These are phyloP conservation scores for Glyphotaelius pellucidus DNA, from an alignment of 2,888 invertebrate species.

Conservation along the genomic window DNA sequence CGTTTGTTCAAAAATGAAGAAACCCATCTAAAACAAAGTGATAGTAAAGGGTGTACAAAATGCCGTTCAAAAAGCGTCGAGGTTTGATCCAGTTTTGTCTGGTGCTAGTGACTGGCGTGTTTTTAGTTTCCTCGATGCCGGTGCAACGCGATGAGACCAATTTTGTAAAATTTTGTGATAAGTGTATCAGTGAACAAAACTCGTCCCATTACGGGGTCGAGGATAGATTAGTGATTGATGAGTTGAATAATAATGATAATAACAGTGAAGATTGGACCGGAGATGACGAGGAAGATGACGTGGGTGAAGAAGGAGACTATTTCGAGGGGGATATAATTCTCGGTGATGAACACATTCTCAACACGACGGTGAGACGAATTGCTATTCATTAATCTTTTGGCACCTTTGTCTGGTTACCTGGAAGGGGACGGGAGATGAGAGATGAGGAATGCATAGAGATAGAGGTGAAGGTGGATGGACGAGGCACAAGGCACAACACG, in stretches of 20 bases:
- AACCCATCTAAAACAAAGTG: slow-evolving; percentile 12
- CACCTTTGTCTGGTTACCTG: slow-evolving; percentile 61
- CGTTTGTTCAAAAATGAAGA: slow-evolving; percentile 19
- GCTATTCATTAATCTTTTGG: slow-evolving; percentile 65
- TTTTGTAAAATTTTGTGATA: slow-evolving; percentile 63
- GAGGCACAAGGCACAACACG: neutral
- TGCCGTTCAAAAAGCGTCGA: slow-evolving; percentile 24
- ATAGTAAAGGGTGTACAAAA: slow-evolving; percentile 36
- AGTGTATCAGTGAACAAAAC: slow-evolving; percentile 57
- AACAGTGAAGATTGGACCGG: slow-evolving; percentile 41
- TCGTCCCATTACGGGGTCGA: slow-evolving; percentile 49
- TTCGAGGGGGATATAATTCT: slow-evolving; percentile 66
- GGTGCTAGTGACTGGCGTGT: slow-evolving; percentile 45
- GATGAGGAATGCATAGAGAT: neutral
- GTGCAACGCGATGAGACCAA: slow-evolving; percentile 54
- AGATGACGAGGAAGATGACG: slow-evolving; percentile 63
- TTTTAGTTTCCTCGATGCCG: slow-evolving; percentile 42
- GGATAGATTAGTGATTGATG: slow-evolving; percentile 65
- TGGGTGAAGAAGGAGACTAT: slow-evolving; percentile 65
- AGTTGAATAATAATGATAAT: neutral
- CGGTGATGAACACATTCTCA: slow-evolving; percentile 63
- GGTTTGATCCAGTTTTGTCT: slow-evolving; percentile 48
- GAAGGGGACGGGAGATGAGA: slow-evolving; percentile 17
- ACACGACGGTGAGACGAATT: slow-evolving; percentile 66
- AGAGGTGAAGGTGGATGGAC: neutral